Evolutionary conservation across 2,888 invertebrate genomes (phyloP), one percentile per base, ranked within the genome.

Genomic region (Penaeus monodon): DNA sequence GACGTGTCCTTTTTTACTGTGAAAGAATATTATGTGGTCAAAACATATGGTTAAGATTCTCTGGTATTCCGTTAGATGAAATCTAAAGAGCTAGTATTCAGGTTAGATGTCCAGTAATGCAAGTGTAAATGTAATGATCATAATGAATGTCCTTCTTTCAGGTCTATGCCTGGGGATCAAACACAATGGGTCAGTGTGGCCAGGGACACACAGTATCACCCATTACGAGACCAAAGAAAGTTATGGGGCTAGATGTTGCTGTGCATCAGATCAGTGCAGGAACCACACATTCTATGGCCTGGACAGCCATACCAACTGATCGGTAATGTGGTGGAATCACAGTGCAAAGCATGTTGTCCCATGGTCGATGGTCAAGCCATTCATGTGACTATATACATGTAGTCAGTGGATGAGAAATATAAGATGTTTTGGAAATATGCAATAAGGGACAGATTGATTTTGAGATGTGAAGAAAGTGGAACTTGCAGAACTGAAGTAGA

Each of bases 131-230:
- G 17, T 57, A 17, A 57, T 12, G 10, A 57, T 57, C 57, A 57
- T 14, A 57, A 57, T 57, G 57, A 20, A 57, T 57, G 57, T 3
- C 57, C 74, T 81, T 81, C 83, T 89, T 66, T 90, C 91, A 92
- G 89, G 92, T 93, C 44, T 94, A 93, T 91, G 94, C 94, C 0
- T 94, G 94, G 94, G 94, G 95, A n/a, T 94, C 94, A 90, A 95
- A 95, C 91, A 93, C 94, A 0, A 94, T 94, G 94, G 95, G 95
- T 1, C 94, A 95, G 91, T 95, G 95, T 92, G 95, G 95, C 0
- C 94, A 94, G 90, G 94, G 95, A 6, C 94, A 94, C 91, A 93
- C 93, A 1, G 94, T 94, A 66, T 94, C 94, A 88, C 94, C 94
- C 7, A 92, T 95, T 8, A 93, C 93, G 1, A 92, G 94, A 81